phyloP scores from a whole-genome alignment of 2,113 vertebrate species.

The Hydrolagus affinis region DNA sequence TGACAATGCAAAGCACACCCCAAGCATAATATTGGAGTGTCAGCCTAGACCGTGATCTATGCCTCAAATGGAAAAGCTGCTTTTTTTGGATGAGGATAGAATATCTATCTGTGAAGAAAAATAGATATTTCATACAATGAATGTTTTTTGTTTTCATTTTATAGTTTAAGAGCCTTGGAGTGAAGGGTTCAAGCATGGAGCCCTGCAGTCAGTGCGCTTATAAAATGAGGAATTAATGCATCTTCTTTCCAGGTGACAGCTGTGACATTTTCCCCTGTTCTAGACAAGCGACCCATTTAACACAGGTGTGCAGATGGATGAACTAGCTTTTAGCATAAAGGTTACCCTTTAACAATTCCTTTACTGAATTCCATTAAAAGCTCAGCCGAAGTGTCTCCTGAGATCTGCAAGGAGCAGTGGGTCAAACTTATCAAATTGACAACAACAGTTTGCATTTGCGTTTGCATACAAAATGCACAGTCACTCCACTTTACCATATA shows the following conservation, averaged over 20 bases:
- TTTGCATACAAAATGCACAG: too few species aligned
- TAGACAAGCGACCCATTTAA: constrained; percentile 7
- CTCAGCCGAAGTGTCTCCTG: not conserved
- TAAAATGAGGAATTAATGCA: constrained; percentile 20
- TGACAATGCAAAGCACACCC: not conserved
- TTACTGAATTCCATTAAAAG: not conserved
- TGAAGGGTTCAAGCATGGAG: not conserved
- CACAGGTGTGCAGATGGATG: constrained; percentile 25
- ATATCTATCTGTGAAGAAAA: not conserved
- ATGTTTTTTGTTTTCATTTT: not conserved
- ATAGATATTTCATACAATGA: not conserved
- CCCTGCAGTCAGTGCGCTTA: not conserved
- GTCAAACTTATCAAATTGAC: not conserved
- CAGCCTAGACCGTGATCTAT: not conserved
- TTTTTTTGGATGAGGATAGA: not conserved
- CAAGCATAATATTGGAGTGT: not conserved
- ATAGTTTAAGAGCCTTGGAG: not conserved
- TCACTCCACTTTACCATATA: too few species aligned
- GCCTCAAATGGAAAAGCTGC: not conserved
- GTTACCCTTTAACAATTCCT: constrained; percentile 1
- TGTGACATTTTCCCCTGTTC: constrained; percentile 25
- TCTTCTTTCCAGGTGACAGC: constrained; percentile 24
- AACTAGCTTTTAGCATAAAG: constrained; percentile 23
- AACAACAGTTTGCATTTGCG: too few species aligned
- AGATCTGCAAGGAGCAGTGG: not conserved